Evolutionary conservation across 2,888 invertebrate genomes (phyloP).

Genomic region (Saturnia pavonia): DNA sequence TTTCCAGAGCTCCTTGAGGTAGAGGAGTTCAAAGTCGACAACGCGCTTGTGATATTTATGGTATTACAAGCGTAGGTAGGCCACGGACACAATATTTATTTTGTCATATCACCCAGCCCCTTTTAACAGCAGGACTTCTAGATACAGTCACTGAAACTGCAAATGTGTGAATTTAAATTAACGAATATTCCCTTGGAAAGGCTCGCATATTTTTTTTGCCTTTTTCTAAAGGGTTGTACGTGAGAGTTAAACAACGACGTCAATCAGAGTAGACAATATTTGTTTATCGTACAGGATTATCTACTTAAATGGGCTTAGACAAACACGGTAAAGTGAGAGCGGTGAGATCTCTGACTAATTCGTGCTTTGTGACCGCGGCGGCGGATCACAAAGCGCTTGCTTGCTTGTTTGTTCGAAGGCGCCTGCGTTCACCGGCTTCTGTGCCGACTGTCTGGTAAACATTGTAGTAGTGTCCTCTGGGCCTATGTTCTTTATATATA

Average conservation of each 20-base stretch:
- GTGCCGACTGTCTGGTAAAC: constrained; percentile 9
- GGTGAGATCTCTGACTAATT: constrained; percentile 19
- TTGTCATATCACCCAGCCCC: too few relatives aligned
- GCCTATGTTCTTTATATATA: background rate
- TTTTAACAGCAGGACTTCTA: background rate
- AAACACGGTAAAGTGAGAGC: constrained; percentile 22
- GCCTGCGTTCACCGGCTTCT: constrained; percentile 26
- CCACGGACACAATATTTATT: too few relatives aligned
- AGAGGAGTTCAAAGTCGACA: too few relatives aligned
- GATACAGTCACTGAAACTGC: background rate
- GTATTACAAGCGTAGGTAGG: too few relatives aligned
- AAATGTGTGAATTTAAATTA: background rate
- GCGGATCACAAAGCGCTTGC: constrained; percentile 19
- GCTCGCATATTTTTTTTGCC: background rate
- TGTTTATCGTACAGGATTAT: constrained; percentile 17
- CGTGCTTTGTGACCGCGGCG: constrained; percentile 19
- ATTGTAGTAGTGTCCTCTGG: background rate
- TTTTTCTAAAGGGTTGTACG: background rate
- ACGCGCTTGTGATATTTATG: too few relatives aligned
- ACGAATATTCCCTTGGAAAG: background rate
- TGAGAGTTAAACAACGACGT: background rate
- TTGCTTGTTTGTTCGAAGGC: constrained; percentile 29
- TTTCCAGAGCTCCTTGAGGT: too few relatives aligned
- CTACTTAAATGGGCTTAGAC: constrained; percentile 19
- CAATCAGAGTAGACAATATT: constrained; percentile 7